Conservation (phyloP, 1,140 invertebrate species). For the Rhagoletis pomonella region DNA sequence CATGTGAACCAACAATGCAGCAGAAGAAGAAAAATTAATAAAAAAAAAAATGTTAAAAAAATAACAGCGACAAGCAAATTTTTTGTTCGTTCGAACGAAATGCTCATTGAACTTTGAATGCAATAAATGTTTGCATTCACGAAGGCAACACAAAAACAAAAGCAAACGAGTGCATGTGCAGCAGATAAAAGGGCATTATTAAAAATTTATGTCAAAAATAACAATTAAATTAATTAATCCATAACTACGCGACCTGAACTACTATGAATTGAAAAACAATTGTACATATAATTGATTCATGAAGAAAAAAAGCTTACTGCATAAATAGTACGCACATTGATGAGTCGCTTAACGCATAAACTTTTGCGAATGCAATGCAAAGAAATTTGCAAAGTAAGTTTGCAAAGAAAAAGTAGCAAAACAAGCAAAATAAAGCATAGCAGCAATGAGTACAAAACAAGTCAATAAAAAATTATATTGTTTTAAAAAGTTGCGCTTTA, state of each 20-base stretch:
- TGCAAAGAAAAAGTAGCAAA: too few relatives aligned
- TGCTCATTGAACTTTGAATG: slow-evolving; percentile 24
- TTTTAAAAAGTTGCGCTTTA: background rate
- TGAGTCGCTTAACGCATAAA: background rate
- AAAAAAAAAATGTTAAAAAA: background rate
- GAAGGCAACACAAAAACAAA: slow-evolving; percentile 15
- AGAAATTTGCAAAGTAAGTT: too few relatives aligned
- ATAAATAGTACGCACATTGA: background rate
- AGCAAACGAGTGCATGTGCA: background rate
- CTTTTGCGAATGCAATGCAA: too few relatives aligned
- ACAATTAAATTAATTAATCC: slow-evolving; percentile 44
- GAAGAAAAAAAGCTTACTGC: background rate
- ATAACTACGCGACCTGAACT: background rate
- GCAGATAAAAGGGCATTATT: background rate
- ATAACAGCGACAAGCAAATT: background rate
- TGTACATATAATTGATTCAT: background rate
- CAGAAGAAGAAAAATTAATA: background rate
- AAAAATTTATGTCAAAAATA: slow-evolving; percentile 2
- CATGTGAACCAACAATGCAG: background rate
- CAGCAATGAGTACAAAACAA: too few relatives aligned
- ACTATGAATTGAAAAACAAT: slow-evolving; percentile 27
- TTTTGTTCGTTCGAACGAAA: background rate
- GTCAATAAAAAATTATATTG: background rate
- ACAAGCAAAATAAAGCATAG: too few relatives aligned
- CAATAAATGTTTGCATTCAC: background rate